Base-by-base conservation (phyloP, 2,797 vertebrate genomes). In the Echiichthys vipera region DNA sequence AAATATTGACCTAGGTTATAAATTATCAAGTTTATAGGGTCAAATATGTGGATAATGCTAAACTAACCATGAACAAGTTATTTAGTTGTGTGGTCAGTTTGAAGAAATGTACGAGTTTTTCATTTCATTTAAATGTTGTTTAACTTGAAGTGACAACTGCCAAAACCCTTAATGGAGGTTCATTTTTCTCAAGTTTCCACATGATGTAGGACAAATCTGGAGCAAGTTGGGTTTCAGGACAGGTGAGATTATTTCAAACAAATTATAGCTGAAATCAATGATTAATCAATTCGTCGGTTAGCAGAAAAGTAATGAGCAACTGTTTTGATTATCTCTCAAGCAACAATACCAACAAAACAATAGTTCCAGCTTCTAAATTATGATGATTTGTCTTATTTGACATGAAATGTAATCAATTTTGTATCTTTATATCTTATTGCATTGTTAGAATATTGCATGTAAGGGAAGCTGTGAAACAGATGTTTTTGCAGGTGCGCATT, bases 401-500 rank as follows among this genome's bases (percentile, higher is more conserved):
- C n/a, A n/a, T n/a, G n/a, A n/a, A n/a, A n/a, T n/a, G n/a, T n/a
- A n/a, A n/a, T n/a, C n/a, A n/a, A n/a, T n/a, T n/a, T n/a, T n/a
- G n/a, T n/a, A n/a, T n/a, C n/a, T n/a, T n/a, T n/a, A n/a, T n/a
- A n/a, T n/a, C n/a, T n/a, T n/a, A n/a, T n/a, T n/a, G n/a, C 43
- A 46, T 65, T 70, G 51, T 74, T 46, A 8, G 32, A 40, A 58
- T 29, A 67, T 1, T 45, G 11, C n/a, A 77, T n/a, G 57, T 46
- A 54, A 25, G 39, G 24, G 34, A 80, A 67, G 59, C 42, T 68
- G 70, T 46, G 40, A 30, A 3, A 7, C 50, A 50, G 46, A 55
- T 84, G 80, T 88, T 87, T 87, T 65, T 62, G 42, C 80, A 89
- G 88, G 83, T 89, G 85, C 80, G 53, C 45, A 13, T 72, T 56